phyloP scores from a whole-genome alignment of 2,888 invertebrate genomes.

The Platycheirus rosarum region DNA sequence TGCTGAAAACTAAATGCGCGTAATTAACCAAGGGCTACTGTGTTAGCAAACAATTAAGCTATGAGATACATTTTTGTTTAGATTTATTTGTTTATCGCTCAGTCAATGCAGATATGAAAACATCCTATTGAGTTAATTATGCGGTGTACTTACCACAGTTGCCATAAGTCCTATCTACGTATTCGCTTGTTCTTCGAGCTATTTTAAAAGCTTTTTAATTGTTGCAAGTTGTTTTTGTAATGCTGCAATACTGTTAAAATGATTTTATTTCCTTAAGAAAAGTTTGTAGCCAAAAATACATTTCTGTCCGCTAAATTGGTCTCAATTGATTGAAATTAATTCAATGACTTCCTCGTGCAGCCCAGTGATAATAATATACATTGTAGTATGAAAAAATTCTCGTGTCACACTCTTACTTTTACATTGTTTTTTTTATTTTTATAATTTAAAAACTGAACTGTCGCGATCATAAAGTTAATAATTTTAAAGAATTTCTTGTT shows the following conservation, averaged over 20 bases:
- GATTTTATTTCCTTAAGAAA: conserved; percentile 8
- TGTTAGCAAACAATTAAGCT: conserved; percentile 5
- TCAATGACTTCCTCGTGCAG: conserved; percentile 41
- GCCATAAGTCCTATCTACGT: background rate
- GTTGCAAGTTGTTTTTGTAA: background rate
- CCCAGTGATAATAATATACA: conserved; percentile 1
- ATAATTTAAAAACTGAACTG: background rate
- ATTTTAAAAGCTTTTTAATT: background rate
- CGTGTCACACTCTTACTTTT: background rate
- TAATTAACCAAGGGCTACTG: too few species aligned
- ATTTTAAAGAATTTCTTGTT: background rate
- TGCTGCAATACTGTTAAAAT: background rate
- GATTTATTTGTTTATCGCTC: conserved; percentile 23
- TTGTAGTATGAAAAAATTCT: background rate
- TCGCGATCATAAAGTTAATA: background rate
- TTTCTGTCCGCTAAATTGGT: conserved; percentile 52
- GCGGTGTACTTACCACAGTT: background rate
- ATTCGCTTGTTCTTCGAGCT: background rate
- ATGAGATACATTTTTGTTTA: background rate
- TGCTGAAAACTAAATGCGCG: too few species aligned
- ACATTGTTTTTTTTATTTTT: conserved; percentile 30
- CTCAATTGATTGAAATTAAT: conserved; percentile 67
- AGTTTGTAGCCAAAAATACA: conserved; percentile 33
- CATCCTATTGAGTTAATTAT: conserved; percentile 22
- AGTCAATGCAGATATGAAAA: background rate